These are phyloP conservation scores for Monodelphis domestica DNA, from an alignment of 2,797 vertebrate species.

Conservation along the genomic window DNA sequence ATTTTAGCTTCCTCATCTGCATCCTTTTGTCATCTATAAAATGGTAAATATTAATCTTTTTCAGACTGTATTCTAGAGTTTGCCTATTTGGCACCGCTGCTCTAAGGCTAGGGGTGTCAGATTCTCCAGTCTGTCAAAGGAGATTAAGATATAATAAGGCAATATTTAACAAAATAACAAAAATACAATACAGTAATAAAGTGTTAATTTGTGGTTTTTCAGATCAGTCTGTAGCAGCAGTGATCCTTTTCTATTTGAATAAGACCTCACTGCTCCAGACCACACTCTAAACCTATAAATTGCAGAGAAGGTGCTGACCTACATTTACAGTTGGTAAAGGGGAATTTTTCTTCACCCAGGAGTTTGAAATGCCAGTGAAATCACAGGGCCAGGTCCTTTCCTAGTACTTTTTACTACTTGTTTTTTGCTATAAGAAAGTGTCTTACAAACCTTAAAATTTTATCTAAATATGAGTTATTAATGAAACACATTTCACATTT, in stretches of 20 bases:
- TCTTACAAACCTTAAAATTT: not conserved
- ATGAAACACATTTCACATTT: too few relatives aligned
- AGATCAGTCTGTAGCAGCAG: not conserved
- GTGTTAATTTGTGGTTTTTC: not conserved
- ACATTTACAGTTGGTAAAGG: not conserved
- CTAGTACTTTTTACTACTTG: not conserved
- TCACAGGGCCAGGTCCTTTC: not conserved
- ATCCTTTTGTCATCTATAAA: not conserved
- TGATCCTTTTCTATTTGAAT: not conserved
- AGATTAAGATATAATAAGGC: not conserved
- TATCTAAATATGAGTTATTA: not conserved
- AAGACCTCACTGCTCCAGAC: not conserved
- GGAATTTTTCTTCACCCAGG: too few relatives aligned
- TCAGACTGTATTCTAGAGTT: not conserved
- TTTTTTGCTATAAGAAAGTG: not conserved
- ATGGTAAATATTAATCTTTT: not conserved
- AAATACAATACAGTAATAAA: not conserved
- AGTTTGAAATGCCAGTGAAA: not conserved
- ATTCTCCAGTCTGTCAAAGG: not conserved
- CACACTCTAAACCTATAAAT: not conserved
- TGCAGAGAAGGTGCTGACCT: not conserved
- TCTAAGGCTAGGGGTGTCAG: not conserved
- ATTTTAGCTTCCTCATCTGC: not conserved
- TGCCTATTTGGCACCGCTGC: not conserved
- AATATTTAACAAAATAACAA: not conserved